phyloP scores from a whole-genome alignment of 2,888 invertebrate genomes.

The Pseudoips prasinana region DNA sequence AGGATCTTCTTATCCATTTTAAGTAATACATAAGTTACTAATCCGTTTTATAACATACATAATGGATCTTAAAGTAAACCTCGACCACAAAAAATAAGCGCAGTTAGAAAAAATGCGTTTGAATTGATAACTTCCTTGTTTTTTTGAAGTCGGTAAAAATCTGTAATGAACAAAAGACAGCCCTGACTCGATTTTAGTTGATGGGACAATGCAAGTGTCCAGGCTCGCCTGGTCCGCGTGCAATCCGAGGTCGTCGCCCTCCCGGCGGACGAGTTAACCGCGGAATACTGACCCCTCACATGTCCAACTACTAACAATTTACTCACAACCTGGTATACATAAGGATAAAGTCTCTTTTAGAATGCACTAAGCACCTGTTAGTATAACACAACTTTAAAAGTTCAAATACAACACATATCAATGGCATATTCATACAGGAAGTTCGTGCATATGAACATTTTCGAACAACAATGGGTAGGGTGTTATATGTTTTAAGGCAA shows the following conservation, averaged over 20 bases:
- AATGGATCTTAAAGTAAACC: too few relatives aligned
- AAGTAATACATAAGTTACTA: too few relatives aligned
- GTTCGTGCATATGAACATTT: constrained; percentile 31
- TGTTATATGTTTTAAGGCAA: constrained; percentile 3
- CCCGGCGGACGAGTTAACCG: constrained; percentile 53
- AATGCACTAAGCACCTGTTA: constrained; percentile 21
- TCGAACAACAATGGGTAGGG: too few relatives aligned
- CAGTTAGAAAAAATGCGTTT: too few relatives aligned
- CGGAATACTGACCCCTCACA: constrained; percentile 66
- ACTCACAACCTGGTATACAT: constrained; percentile 38
- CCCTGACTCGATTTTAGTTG: constrained; percentile 41
- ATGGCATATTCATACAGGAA: constrained; percentile 39
- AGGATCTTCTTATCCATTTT: too few relatives aligned
- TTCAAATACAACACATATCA: constrained; percentile 39
- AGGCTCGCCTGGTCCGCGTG: constrained; percentile 48
- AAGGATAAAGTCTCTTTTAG: constrained; percentile 37
- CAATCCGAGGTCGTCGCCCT: constrained; percentile 65
- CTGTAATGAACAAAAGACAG: too few relatives aligned
- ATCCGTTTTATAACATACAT: too few relatives aligned
- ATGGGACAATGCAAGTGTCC: constrained; percentile 59
- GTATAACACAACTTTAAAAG: constrained; percentile 40
- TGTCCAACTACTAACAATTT: constrained; percentile 36
- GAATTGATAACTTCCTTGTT: too few relatives aligned
- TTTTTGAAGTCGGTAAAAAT: too few relatives aligned
- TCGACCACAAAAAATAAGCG: too few relatives aligned